Conservation (phyloP, 64 coral and sea anemone species). For the Dendronephthya gigantea region DNA sequence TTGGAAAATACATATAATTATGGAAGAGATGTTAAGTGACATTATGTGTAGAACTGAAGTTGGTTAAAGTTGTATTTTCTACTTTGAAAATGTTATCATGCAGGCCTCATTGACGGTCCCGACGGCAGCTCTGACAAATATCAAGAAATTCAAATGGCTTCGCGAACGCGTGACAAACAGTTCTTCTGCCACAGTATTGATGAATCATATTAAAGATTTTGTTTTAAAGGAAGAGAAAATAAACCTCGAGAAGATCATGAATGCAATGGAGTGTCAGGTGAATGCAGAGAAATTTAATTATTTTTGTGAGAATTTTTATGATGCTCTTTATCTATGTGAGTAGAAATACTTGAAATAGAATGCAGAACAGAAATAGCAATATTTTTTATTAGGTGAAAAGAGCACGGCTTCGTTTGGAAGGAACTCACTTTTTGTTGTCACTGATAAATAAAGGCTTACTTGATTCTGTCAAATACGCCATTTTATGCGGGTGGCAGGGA, state of each 20-base stretch:
- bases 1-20: too few relatives aligned
- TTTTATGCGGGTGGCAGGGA: constrained; percentile 98
- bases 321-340: not conserved
- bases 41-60: too few relatives aligned
- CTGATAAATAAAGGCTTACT: constrained; percentile 76
- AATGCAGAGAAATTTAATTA: not conserved
- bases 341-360: too few relatives aligned
- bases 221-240: constrained; percentile 74
- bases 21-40: too few relatives aligned
- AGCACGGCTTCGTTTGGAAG: constrained; percentile 63
- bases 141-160: constrained; percentile 80
- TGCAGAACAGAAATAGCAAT: too few relatives aligned
- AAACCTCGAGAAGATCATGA: constrained; percentile 55
- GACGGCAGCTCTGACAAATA: constrained; percentile 62
- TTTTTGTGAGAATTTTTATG: too few relatives aligned
- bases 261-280: constrained; percentile 65
- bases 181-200: constrained; percentile 65
- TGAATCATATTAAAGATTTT: constrained; percentile 97
- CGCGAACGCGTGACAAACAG: constrained; percentile 70
- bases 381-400: constrained; percentile 50
- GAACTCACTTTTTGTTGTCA: constrained; percentile 68
- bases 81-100: not conserved
- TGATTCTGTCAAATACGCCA: constrained; percentile 83
- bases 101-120: constrained; percentile 34
- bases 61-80: not conserved